Conservation (phyloP, 2,113 vertebrate species). For the Solenodon paradoxus region DNA sequence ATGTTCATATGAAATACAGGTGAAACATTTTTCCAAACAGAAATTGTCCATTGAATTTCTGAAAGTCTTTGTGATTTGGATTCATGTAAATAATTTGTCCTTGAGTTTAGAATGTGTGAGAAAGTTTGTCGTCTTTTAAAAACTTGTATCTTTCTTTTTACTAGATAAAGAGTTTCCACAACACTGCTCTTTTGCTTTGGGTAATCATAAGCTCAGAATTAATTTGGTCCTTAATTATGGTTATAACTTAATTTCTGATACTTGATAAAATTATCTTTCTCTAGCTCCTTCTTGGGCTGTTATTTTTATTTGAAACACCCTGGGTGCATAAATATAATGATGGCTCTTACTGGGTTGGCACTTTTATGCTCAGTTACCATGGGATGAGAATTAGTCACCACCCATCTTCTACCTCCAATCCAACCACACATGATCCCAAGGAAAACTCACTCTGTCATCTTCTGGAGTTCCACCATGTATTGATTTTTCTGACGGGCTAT, state of each 20-base stretch:
- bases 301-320: conserved; percentile 11
- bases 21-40: background rate
- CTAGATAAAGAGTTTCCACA: background rate
- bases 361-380: background rate
- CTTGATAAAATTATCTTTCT: conserved; percentile 44
- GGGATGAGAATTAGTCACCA: background rate
- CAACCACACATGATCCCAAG: background rate
- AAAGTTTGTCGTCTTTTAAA: background rate
- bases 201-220: conserved; percentile 40
- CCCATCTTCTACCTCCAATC: background rate
- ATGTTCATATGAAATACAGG: background rate
- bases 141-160: background rate
- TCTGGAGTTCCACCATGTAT: background rate
- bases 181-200: background rate
- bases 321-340: background rate
- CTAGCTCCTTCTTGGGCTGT: background rate
- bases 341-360: background rate
- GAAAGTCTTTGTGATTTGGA: background rate
- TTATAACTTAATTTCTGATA: conserved; percentile 45
- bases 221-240: conserved; percentile 52
- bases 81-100: background rate
- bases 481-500: background rate
- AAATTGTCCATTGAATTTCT: background rate
- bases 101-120: background rate
- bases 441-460: background rate